Base-by-base conservation (phyloP, 1,140 invertebrate genomes). In the Sitobion miscanthi region DNA sequence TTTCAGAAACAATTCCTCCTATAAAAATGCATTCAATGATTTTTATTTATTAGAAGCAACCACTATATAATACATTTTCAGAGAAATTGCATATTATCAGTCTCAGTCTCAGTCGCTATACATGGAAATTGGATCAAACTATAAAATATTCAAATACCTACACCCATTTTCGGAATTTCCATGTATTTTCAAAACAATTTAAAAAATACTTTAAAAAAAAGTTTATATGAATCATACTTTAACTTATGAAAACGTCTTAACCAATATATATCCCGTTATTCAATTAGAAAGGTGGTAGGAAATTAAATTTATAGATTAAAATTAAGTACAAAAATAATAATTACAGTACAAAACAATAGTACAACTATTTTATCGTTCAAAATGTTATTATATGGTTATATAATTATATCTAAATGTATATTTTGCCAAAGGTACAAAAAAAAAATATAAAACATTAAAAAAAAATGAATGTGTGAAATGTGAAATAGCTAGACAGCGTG, bases 391-490 rank as follows among this genome's bases (percentile, higher is more conserved):
- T 47, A 47, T 9, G 45, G 45, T 47, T 47, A 20, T 52, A 20
- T 52, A 17, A 52, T 21, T 69, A n/a, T 17, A 62, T 62, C 62
- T 69, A n/a, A 69, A n/a, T 69, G 62, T 69, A 83, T 83, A 38
- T 20, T 83, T 7, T 83, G 82, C 82, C 35, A 38, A 42, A 23
- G 20, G 82, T 83, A 42, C 35, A 42, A 83, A 82, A 42, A 82
- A n/a, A 69, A 69, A 69, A n/a, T n/a, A 17, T 45, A 85, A 85
- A 85, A 85, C 30, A 45, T 25, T 38, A 21, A 7, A 83, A 38
- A 83, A 85, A 85, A 85, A 85, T 85, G 21, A 42, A 42, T 85
- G 38, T 42, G 42, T 83, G 38, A 85, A 85, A 85, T 85, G 42
- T 83, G 38, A 85, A 42, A 85, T 85, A 85, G 42, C 42, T 69